phyloP scores from a whole-genome alignment of 2,797 vertebrate species.

The Clarias fuscus region DNA sequence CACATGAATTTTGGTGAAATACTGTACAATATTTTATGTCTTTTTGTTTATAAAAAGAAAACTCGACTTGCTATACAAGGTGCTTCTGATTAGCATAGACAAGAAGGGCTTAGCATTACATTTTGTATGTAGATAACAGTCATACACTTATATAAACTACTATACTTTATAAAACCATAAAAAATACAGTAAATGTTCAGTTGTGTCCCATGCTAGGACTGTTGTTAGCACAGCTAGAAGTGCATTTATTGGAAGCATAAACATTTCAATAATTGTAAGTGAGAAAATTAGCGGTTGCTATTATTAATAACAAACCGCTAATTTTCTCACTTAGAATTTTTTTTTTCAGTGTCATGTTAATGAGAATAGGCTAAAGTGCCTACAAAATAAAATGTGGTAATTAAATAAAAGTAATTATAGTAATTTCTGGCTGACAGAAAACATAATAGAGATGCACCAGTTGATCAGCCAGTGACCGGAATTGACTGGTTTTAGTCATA shows the following conservation, averaged over 20 bases:
- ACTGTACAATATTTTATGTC: not conserved
- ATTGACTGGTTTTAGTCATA: too few relatives aligned
- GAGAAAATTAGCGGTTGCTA: too few relatives aligned
- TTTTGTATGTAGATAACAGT: not conserved
- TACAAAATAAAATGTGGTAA: too few relatives aligned
- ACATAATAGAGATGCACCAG: too few relatives aligned
- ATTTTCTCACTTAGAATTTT: not conserved
- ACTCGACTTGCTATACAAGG: not conserved
- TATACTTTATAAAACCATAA: not conserved
- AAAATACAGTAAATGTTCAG: not conserved
- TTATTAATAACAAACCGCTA: not conserved
- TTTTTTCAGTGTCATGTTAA: too few relatives aligned
- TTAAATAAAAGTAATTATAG: not conserved
- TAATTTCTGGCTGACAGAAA: not conserved
- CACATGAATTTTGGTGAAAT: not conserved
- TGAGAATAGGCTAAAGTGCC: too few relatives aligned
- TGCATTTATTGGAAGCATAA: not conserved
- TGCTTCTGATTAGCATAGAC: not conserved
- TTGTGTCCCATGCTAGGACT: not conserved
- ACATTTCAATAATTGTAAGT: not conserved
- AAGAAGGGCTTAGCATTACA: not conserved
- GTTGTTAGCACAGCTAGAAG: not conserved
- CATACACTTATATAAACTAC: not conserved
- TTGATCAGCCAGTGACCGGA: too few relatives aligned
- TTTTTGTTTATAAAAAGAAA: not conserved